phyloP scores from a whole-genome alignment of 2,888 invertebrate genomes.

The Podotricha telesiphe region DNA sequence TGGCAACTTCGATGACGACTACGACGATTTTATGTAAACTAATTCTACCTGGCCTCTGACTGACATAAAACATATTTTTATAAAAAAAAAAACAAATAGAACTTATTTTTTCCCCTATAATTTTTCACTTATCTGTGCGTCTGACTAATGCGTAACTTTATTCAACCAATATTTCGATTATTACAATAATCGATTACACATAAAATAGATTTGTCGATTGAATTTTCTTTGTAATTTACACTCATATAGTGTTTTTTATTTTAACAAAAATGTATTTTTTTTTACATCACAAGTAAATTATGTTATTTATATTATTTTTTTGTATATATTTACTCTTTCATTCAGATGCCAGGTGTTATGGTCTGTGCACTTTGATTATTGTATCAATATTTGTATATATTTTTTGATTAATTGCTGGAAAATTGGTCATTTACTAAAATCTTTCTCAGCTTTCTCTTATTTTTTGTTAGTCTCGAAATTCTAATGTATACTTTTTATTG shows the following conservation, averaged over 20 bases:
- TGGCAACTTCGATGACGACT: conserved; percentile 87
- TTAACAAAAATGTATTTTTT: conserved; percentile 4
- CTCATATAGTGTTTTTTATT: background rate
- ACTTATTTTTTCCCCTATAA: background rate
- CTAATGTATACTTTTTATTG: too few relatives aligned
- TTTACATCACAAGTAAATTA: conserved; percentile 14
- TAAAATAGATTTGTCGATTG: conserved; percentile 5
- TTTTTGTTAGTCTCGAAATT: too few relatives aligned
- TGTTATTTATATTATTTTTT: conserved; percentile 2
- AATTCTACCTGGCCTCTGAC: conserved; percentile 34
- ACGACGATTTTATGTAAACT: conserved; percentile 91
- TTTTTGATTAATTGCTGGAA: too few relatives aligned
- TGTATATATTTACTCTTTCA: background rate
- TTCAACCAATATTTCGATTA: background rate
- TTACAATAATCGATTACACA: background rate
- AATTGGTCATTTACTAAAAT: too few relatives aligned
- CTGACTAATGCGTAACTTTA: background rate
- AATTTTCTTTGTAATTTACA: background rate
- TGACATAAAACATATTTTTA: conserved; percentile 19
- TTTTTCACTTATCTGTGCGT: background rate
- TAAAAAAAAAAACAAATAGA: background rate
- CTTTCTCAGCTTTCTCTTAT: too few relatives aligned
- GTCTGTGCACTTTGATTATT: conserved; percentile 28
- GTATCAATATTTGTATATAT: background rate
- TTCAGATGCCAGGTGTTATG: conserved; percentile 36